Conservation (phyloP, 2,113 vertebrate species). For the Verasper variegatus region DNA sequence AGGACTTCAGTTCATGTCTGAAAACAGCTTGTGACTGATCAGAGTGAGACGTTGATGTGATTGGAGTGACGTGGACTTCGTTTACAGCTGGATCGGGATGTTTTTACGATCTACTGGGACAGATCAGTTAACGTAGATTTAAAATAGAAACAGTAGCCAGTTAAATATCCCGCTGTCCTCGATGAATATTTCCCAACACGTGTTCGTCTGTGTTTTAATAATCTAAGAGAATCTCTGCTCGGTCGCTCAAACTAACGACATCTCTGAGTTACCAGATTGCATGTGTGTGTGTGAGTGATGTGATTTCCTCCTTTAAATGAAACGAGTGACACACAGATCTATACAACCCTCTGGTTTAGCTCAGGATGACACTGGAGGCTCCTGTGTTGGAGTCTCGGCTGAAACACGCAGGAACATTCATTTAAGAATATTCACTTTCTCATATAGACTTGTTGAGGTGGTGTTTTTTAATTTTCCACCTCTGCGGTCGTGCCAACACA, state of each 20-base stretch:
- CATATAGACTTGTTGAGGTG: too few species aligned
- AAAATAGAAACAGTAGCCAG: too few species aligned
- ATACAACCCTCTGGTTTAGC: background rate
- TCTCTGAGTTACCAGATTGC: conserved; percentile 38
- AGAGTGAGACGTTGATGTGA: background rate
- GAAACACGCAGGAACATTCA: background rate
- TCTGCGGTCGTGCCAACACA: conserved; percentile 50
- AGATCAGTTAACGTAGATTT: too few species aligned
- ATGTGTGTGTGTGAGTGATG: conserved; percentile 45
- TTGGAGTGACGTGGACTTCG: background rate
- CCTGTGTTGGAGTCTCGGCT: conserved; percentile 54
- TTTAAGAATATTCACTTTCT: background rate
- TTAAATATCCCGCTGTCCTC: too few species aligned
- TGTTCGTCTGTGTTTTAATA: too few species aligned
- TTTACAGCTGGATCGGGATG: too few species aligned
- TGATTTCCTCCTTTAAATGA: background rate
- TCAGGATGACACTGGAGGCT: conserved; percentile 37
- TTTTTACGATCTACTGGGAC: too few species aligned
- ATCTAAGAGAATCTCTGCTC: too few species aligned
- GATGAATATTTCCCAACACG: background rate
- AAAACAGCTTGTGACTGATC: background rate
- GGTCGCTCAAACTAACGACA: conserved; percentile 38
- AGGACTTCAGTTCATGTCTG: too few species aligned
- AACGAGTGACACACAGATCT: conserved; percentile 9
- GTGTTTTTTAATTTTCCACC: background rate